Conservation (phyloP, 2,113 vertebrate genomes). For the Pavo muticus region DNA sequence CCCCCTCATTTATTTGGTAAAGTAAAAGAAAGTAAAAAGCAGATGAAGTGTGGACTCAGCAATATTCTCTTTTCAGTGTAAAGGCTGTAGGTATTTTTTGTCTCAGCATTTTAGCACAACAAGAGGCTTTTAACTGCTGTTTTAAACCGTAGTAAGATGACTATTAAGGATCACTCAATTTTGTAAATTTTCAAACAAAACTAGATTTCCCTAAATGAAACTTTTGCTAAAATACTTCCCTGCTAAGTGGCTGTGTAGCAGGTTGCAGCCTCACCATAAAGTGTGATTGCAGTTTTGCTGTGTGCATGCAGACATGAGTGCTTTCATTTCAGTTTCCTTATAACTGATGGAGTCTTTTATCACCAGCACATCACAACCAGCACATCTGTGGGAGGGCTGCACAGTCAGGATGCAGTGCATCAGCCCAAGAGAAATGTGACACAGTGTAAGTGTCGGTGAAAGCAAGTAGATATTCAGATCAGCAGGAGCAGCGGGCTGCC, state of each 20-base stretch:
- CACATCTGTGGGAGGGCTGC: background rate
- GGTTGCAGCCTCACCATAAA: accelerated
- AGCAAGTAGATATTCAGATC: background rate
- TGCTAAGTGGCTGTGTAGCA: background rate
- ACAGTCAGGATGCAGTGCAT: background rate
- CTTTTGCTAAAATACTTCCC: background rate
- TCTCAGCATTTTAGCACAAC: no score
- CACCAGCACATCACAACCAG: background rate
- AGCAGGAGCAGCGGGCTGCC: background rate
- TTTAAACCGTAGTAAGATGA: no score
- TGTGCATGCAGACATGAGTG: accelerated
- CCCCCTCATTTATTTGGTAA: no score
- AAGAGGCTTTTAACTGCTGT: no score
- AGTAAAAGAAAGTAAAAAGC: no score
- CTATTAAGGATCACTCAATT: no score
- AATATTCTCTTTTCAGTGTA: no score
- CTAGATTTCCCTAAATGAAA: background rate
- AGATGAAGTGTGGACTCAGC: no score
- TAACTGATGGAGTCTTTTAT: background rate
- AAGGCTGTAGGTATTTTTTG: no score
- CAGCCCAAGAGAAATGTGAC: background rate
- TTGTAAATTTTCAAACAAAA: background rate
- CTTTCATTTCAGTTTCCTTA: background rate
- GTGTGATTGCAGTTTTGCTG: background rate
- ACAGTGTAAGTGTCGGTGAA: background rate